Evolutionary conservation across 1,140 invertebrate genomes (phyloP).

Genomic region (Himalopsyche phryganea): DNA sequence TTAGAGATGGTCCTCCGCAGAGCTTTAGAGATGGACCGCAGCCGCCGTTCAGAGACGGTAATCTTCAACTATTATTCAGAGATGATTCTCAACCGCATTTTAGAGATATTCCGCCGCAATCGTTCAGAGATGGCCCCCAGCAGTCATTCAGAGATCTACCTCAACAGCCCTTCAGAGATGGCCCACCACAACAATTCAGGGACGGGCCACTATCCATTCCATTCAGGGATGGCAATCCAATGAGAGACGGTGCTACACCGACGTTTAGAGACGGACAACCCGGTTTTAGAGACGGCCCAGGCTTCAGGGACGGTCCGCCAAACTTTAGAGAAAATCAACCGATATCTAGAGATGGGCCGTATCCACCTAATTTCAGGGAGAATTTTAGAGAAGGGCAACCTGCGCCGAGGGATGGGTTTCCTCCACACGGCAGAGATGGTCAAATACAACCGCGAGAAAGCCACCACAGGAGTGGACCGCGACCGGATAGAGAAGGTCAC

Average conservation of each 20-base stretch:
- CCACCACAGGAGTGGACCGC: not conserved
- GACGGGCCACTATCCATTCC: slow-evolving; percentile 34
- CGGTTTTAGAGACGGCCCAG: slow-evolving; percentile 25
- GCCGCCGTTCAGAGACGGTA: slow-evolving; percentile 42
- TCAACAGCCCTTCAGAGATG: slow-evolving; percentile 34
- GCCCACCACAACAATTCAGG: slow-evolving; percentile 39
- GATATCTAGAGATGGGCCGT: slow-evolving; percentile 15
- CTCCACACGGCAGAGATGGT: slow-evolving; percentile 8
- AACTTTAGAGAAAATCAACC: slow-evolving; percentile 14
- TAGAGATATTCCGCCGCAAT: slow-evolving; percentile 27
- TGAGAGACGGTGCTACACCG: slow-evolving; percentile 39
- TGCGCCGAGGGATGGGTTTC: slow-evolving; percentile 1
- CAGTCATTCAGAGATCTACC: slow-evolving; percentile 39
- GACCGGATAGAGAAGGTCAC: not conserved
- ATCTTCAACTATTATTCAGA: slow-evolving; percentile 38
- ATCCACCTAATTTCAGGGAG: not conserved
- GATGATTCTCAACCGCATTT: slow-evolving; percentile 35
- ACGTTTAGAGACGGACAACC: slow-evolving; percentile 36
- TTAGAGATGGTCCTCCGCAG: slow-evolving; percentile 35
- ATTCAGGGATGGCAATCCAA: slow-evolving; percentile 39
- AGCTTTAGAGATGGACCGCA: slow-evolving; percentile 37
- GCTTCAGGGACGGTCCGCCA: slow-evolving; percentile 22
- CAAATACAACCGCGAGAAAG: slow-evolving; percentile 10
- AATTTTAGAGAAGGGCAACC: slow-evolving; percentile 13
- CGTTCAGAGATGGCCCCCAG: slow-evolving; percentile 43